Base-by-base conservation (phyloP, 2,888 invertebrate species). In the Megamerina dolium region DNA sequence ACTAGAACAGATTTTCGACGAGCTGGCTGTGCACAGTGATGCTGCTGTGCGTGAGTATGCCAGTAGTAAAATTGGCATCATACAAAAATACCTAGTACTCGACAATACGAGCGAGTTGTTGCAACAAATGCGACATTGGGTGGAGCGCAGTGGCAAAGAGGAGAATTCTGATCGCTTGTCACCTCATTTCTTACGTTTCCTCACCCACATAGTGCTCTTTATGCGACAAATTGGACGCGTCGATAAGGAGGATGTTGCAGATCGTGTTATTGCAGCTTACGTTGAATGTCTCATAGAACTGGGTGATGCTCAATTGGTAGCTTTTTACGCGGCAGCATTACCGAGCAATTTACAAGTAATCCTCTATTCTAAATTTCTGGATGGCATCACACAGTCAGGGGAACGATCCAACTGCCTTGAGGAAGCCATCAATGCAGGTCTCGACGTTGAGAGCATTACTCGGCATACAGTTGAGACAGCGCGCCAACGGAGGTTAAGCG, bases 361-460 rank as follows among this genome's bases (percentile, higher is more conserved):
- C 75, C 80, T 84, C 1, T 89, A 83, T 70, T 80, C 87, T 0
- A 75, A 78, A 50, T 81, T 84, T 54, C 76, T 89, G 64, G 81
- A 85, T 62, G 74, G 73, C 18, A 75, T 87, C n/a, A 75, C 76
- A 46, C 79, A 82, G n/a, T 79, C 80, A 45, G 42, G 49, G 2
- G 44, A 49, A 1, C 76, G 87, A 23, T 74, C 76, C 42, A 72
- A 74, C 34, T 82, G 86, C 26, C 74, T 90, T 17, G 77, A 76
- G 60, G 88, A 80, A 54, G 90, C 86, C 1, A 73, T 82, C 40
- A 76, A 77, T 54, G 84, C 83, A 32, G 87, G 86, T 10, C 74
- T 95, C 30, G 86, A 93, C 72, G 80, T 93, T n/a, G 80, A 83
- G 45, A 80, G 81, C 16, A 87, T 93, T 44, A 90, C 93, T 1